Percentiles rank a stretch among this genome's conserved stretches.
These are phyloP conservation scores for Limenitis arthemis DNA, from an alignment of 2,888 invertebrate genomes.

Conservation along the genomic window DNA sequence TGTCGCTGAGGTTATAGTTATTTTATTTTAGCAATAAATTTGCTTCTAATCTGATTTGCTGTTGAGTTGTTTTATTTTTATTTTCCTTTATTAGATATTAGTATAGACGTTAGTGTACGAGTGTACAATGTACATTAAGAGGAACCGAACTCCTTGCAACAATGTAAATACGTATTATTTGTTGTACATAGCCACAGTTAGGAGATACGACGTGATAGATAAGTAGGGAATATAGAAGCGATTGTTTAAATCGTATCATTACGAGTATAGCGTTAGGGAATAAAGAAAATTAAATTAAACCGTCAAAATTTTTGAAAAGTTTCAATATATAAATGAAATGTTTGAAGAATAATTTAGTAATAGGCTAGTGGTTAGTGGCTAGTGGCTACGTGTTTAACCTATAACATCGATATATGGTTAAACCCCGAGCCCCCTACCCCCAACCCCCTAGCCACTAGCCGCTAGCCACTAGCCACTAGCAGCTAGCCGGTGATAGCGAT, in stretches of 20 bases:
- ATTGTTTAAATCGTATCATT: conserved; percentile 21
- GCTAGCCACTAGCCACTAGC: conserved; percentile 24
- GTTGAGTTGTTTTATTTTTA: conserved; percentile 51
- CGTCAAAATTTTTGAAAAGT: conserved; percentile 27
- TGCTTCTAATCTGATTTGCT: conserved; percentile 65
- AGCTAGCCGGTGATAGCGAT: conserved; percentile 59
- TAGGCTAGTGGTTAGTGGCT: no score
- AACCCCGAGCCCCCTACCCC: conserved; percentile 46
- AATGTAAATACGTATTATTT: conserved; percentile 57
- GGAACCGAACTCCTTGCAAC: conserved; percentile 73
- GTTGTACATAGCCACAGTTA: conserved; percentile 50
- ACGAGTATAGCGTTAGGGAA: conserved; percentile 45
- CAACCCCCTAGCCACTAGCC: no score
- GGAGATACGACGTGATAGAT: conserved; percentile 33
- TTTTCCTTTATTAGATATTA: conserved; percentile 28
- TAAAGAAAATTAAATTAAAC: conserved; percentile 26
- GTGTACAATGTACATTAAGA: conserved; percentile 53
- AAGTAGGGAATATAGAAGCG: conserved; percentile 46
- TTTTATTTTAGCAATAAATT: conserved; percentile 72
- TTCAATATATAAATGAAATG: conserved; percentile 25
- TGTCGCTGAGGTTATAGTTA: conserved; percentile 67
- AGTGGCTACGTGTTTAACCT: no score
- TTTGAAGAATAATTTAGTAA: conserved; percentile 45
- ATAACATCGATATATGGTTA: conserved; percentile 66
- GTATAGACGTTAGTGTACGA: conserved; percentile 37